These are phyloP conservation scores for Bacillus rossius DNA, from an alignment of 1,140 invertebrate species.

Conservation along the genomic window DNA sequence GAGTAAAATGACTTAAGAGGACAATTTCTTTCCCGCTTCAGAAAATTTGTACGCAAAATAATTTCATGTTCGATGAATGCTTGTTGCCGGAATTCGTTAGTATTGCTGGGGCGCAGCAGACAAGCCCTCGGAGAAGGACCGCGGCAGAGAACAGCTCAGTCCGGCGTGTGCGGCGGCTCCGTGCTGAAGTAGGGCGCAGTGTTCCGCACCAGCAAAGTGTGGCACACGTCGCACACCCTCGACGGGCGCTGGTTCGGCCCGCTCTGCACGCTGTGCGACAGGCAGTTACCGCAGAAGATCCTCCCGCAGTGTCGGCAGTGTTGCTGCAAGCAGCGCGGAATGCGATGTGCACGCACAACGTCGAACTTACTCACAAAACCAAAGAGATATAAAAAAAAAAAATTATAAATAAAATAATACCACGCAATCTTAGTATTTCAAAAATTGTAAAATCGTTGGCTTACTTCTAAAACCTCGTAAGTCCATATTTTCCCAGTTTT, in stretches of 20 bases:
- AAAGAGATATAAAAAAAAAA: background rate
- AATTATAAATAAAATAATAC: background rate
- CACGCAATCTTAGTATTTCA: no score
- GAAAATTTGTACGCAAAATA: no score
- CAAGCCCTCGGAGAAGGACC: no score
- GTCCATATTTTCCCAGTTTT: no score
- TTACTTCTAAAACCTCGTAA: no score
- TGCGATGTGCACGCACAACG: background rate
- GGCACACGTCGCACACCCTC: slow-evolving; percentile 94
- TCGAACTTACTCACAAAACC: background rate
- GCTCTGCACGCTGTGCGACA: slow-evolving; percentile 72
- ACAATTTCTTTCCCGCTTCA: no score
- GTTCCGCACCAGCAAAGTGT: slow-evolving; percentile 90
- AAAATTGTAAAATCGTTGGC: no score
- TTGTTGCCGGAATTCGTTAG: no score
- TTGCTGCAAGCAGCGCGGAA: slow-evolving; percentile 49
- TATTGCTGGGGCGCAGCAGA: no score
- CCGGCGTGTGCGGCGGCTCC: slow-evolving; percentile 68
- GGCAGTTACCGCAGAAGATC: slow-evolving; percentile 88
- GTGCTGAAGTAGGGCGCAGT: slow-evolving; percentile 93
- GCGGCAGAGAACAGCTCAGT: slow-evolving; percentile 31
- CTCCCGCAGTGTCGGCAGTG: slow-evolving; percentile 94
- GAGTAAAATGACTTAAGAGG: no score
- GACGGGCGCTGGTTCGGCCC: slow-evolving; percentile 81
- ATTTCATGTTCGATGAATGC: no score